These are phyloP conservation scores for Drosophila koepferae DNA, from an alignment of 2,888 invertebrate genomes.

Conservation along the genomic window DNA sequence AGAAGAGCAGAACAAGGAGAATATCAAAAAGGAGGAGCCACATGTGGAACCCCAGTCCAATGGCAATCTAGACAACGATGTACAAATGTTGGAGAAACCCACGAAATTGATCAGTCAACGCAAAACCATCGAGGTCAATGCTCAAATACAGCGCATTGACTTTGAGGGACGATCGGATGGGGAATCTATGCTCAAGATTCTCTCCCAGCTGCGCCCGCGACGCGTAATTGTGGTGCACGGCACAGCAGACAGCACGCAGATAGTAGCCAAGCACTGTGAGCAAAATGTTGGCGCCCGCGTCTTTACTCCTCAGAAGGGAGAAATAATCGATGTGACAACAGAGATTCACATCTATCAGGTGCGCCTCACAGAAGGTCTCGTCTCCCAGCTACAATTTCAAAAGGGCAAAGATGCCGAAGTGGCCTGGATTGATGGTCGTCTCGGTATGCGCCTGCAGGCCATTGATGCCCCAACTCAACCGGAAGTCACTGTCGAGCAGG, in stretches of 20 bases:
- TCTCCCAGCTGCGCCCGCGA: conserved; percentile 92
- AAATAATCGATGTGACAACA: conserved; percentile 96
- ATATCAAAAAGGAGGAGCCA: conserved; percentile 79
- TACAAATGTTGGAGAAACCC: conserved; percentile 90
- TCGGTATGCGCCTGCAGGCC: conserved; percentile 88
- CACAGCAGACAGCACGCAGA: conserved; percentile 88
- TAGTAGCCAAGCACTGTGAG: conserved; percentile 89
- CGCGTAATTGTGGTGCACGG: conserved; percentile 93
- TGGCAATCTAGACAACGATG: conserved; percentile 70
- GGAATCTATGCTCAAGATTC: conserved; percentile 92
- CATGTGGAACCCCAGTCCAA: conserved; percentile 60
- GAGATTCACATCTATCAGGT: conserved; percentile 99
- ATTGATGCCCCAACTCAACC: conserved; percentile 85
- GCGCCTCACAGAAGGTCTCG: conserved; percentile 95
- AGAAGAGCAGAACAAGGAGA: conserved; percentile 83
- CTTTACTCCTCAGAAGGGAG: conserved; percentile 93
- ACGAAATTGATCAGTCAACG: conserved; percentile 94
- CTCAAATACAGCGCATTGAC: conserved; percentile 97
- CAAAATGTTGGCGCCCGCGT: conserved; percentile 90
- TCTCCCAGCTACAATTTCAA: conserved; percentile 94
- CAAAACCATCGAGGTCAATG: conserved; percentile 92
- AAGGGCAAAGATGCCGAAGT: conserved; percentile 95
- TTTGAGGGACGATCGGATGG: conserved; percentile 97
- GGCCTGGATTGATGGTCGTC: conserved; percentile 96
- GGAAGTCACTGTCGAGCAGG: conserved; percentile 58